These are phyloP conservation scores for Cotesia vestalis DNA, from an alignment of 1,140 invertebrate species.

Conservation along the genomic window DNA sequence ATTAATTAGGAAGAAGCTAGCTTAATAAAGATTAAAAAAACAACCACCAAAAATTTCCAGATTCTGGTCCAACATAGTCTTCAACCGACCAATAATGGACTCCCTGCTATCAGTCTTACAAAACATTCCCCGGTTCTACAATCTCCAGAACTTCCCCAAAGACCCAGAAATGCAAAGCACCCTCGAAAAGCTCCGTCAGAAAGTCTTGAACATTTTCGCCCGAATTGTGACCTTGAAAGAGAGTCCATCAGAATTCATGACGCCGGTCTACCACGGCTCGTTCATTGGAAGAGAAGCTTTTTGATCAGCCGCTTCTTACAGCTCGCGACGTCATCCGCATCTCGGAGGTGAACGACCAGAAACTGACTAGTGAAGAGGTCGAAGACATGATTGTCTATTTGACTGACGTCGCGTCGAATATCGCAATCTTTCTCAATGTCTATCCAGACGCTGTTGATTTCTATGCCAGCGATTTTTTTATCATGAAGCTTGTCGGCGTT, in stretches of 20 bases:
- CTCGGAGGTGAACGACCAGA: slow-evolving; percentile 49
- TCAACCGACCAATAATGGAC: slow-evolving; percentile 73
- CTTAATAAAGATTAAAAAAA: too few species aligned
- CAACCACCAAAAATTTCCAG: slow-evolving; percentile 58
- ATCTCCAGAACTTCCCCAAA: slow-evolving; percentile 63
- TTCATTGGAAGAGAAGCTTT: slow-evolving; percentile 45
- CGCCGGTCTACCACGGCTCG: slow-evolving; percentile 71
- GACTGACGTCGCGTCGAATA: slow-evolving; percentile 74
- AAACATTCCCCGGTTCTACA: slow-evolving; percentile 76
- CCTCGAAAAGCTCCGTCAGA: slow-evolving; percentile 69
- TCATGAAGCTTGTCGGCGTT: slow-evolving; percentile 72
- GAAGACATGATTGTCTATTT: slow-evolving; percentile 78
- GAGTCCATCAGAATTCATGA: slow-evolving; percentile 74
- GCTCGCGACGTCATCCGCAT: slow-evolving; percentile 64
- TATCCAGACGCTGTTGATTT: slow-evolving; percentile 64
- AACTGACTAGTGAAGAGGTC: slow-evolving; percentile 56
- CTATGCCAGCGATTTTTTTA: slow-evolving; percentile 68
- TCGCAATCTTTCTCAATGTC: slow-evolving; percentile 72
- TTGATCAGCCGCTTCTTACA: slow-evolving; percentile 37
- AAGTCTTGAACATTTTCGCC: slow-evolving; percentile 75
- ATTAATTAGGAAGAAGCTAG: too few species aligned
- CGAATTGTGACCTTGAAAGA: slow-evolving; percentile 80
- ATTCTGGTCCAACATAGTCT: slow-evolving; percentile 84
- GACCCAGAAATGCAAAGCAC: slow-evolving; percentile 58
- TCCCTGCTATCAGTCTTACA: slow-evolving; percentile 77